Conservation (phyloP, 2,797 vertebrate genomes). For the Crocodylus rhombifer region DNA sequence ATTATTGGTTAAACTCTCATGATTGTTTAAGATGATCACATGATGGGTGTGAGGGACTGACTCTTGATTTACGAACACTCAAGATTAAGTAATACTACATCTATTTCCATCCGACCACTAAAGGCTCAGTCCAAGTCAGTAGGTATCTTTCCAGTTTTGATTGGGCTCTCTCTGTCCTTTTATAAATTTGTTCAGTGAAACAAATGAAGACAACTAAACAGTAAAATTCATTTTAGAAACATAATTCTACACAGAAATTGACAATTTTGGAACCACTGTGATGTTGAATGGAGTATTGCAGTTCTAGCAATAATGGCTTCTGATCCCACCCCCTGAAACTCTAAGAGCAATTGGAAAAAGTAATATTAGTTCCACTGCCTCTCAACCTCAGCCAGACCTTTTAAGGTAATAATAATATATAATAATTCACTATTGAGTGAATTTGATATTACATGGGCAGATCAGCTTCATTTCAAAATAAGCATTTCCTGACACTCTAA, state of each 20-base stretch:
- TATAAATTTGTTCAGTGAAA: neutral
- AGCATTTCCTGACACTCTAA: neutral
- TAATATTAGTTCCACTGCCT: neutral
- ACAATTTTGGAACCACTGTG: neutral
- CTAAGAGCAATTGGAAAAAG: neutral
- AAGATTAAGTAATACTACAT: neutral
- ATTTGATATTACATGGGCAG: conserved; percentile 12
- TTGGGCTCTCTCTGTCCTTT: neutral
- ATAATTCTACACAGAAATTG: neutral
- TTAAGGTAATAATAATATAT: neutral
- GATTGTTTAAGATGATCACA: neutral
- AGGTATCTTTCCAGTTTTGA: neutral
- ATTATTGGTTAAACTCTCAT: neutral
- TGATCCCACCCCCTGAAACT: neutral
- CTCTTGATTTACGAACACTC: neutral
- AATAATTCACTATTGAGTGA: neutral
- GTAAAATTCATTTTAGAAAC: neutral
- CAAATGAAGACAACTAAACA: neutral
- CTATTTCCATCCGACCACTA: neutral
- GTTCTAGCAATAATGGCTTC: neutral
- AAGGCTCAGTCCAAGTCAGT: neutral
- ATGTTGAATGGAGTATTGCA: neutral
- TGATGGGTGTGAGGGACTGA: neutral
- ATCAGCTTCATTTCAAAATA: conserved; percentile 8
- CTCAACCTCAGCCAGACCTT: neutral